Evolutionary conservation across 1,140 invertebrate species (phyloP), one percentile per base, ranked within the genome.

Genomic region (Solenopsis invicta): DNA sequence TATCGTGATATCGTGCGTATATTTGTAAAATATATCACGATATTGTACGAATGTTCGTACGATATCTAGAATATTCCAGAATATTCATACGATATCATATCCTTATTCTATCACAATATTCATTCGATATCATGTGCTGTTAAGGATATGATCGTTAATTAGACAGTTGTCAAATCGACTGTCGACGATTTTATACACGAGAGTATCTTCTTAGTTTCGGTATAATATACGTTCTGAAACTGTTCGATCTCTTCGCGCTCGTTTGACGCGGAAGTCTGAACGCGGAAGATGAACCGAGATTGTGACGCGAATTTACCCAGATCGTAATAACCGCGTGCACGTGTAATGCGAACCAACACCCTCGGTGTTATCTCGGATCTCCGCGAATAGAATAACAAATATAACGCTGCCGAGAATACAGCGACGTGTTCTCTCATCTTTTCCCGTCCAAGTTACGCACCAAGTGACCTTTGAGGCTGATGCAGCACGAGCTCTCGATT

Each of bases 311-410:
- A 84, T 84, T 75, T 50, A n/a, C 56, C 41, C 69, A 21, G 67
- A 71, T 21, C 41, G 67, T 74, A 82, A 82, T 82, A 82, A 82
- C 67, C 52, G 80, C n/a, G 77, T 13, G 61, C 24, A 41, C 69
- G 54, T 74, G 80, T 72, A 74, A 74, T 12, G 67, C 80, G 80
- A 74, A 59, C 78, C 78, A 72, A 72, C 80, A 74, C 69, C 80
- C 41, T 61, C 41, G 69, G 69, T 62, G 69, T 84, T 84, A 84
- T 84, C 80, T 84, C 41, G 18, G 54, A 84, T 84, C 80, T 74
- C 24, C 18, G 54, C 80, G 69, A 61, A 74, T 61, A 50, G 80
- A 75, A 62, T 74, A 84, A 84, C 80, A 74, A 74, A 82, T 74
- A 81, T 52, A 74, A 66, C 76, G 16, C 45, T 62, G 21, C 75